These are phyloP conservation scores for Orchestes rusci DNA, from an alignment of 2,888 invertebrate genomes.

Conservation along the genomic window DNA sequence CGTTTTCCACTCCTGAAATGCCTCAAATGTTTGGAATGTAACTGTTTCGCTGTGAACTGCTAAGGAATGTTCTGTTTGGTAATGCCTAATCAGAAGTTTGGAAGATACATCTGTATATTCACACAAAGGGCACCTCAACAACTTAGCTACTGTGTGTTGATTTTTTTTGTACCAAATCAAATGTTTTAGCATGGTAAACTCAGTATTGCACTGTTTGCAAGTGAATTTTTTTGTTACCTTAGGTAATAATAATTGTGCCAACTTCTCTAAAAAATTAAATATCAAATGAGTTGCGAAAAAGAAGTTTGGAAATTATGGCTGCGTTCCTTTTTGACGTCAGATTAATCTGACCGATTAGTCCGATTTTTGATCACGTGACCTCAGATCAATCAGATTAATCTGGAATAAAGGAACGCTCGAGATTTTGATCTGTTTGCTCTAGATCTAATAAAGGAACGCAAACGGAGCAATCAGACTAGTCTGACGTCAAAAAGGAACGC, in stretches of 20 bases:
- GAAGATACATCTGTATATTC: constrained; percentile 5
- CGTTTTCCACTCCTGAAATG: constrained; percentile 8
- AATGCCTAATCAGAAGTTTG: constrained; percentile 5
- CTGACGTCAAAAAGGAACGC: too few species aligned
- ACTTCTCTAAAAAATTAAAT: background rate
- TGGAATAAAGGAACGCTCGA: too few species aligned
- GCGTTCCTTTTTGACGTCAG: too few species aligned
- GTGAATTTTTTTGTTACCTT: background rate
- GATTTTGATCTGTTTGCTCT: too few species aligned
- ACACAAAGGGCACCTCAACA: constrained; percentile 6
- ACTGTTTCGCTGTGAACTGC: constrained; percentile 8
- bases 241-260: constrained; percentile 1
- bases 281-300: background rate
- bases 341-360: too few species aligned
- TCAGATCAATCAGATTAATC: too few species aligned
- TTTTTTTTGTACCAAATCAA: constrained; percentile 3
- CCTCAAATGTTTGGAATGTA: constrained; percentile 10
- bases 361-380: too few species aligned
- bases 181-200: constrained; percentile 3
- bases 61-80: constrained; percentile 2
- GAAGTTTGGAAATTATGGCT: background rate
- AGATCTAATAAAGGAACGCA: too few species aligned
- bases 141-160: background rate
- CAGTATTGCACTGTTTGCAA: constrained; percentile 3
- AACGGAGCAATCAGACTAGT: too few species aligned